Base-by-base conservation (phyloP, 2,113 vertebrate species). In the Anarrhichthys ocellatus region DNA sequence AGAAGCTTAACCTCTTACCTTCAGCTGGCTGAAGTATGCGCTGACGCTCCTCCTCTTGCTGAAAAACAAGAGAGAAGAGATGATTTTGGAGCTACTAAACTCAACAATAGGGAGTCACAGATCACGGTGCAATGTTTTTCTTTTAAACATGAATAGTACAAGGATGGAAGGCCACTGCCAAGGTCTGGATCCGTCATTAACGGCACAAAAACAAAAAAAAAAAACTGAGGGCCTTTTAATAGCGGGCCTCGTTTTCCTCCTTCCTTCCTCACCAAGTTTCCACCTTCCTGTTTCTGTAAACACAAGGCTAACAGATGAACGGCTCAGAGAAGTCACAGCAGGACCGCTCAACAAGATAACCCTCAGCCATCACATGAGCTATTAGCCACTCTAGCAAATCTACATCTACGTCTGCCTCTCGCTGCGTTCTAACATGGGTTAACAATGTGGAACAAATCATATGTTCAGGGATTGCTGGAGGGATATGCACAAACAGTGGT, bases 31-130 rank as follows among this genome's bases (percentile, higher is more conserved):
- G 82, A 95, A 48, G 88, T 95, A 95, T 81, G 88, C 84, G 3
- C 83, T 76, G 42, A 95, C 89, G 69, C 94, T 95, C 89, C 81
- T 93, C 87, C 94, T 87, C 80, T 93, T 95, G 64, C 95, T 95
- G 93, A 15, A 94, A 92, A 90, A 92, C 63, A 91, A 81, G 56
- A 88, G 70, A 48, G 38, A 73, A 77, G 34, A 82, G 14, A 66
- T 73, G 85, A 87, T 74, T 61, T 73, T n/a, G 9, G 42, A 72
- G 72, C 61, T 29, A 80, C 36, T 56, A 9, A 22, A 77, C 54
- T 64, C 64, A 80, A 66, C 82, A 48, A 48, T 14, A 22, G 78
- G 79, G 84, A 86, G 69, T 52, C 42, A 34, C 78, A 67, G 56
- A 83, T 9, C 61, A 61, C n/a, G 29, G 18, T 69, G 48, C 34